These are phyloP conservation scores for Lepidostoma basale DNA, from an alignment of 1,140 invertebrate genomes.

Conservation along the genomic window DNA sequence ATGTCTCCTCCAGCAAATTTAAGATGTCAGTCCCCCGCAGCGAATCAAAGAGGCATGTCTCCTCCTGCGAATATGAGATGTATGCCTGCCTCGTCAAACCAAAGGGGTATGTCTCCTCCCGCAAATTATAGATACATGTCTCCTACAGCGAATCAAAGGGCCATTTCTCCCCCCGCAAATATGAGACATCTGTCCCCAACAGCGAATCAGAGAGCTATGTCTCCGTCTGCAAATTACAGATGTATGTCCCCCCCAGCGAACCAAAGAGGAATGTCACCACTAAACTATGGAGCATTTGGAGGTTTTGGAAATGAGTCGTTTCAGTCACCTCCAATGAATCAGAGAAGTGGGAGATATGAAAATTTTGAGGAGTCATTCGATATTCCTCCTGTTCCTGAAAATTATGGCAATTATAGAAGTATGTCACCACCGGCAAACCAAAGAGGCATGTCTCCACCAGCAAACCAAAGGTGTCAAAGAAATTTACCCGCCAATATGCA, in stretches of 20 bases:
- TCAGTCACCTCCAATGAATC: too few species aligned
- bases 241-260: background rate
- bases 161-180: background rate
- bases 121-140: background rate
- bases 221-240: background rate
- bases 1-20: background rate
- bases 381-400: too few species aligned
- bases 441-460: background rate
- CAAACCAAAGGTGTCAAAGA: background rate
- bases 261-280: background rate
- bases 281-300: background rate
- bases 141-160: background rate
- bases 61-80: background rate
- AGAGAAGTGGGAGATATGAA: too few species aligned
- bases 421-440: background rate
- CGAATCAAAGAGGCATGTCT: background rate
- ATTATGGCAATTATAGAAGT: background rate
- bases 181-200: background rate
- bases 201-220: background rate
- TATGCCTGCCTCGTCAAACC: background rate
- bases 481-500: too few species aligned
- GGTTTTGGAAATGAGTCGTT: too few species aligned
- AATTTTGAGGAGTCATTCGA: too few species aligned
- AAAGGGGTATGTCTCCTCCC: background rate
- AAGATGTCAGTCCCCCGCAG: too few species aligned